Evolutionary conservation across 2,888 invertebrate species (phyloP).

Genomic region (Aphelenchoides bicaudatus): DNA sequence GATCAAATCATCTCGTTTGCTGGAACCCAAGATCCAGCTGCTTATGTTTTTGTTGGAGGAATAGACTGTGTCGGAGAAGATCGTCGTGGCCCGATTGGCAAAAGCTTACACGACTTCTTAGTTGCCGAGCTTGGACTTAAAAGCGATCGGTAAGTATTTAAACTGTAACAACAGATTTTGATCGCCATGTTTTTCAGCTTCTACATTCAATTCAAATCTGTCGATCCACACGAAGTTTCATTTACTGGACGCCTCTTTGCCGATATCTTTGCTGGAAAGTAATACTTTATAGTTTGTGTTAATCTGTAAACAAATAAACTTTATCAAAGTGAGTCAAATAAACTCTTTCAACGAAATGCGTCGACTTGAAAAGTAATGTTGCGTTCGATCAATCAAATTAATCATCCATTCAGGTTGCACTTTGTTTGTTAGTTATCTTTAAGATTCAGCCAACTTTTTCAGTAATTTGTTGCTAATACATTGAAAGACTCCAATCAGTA

Average conservation of each 20-base stretch:
- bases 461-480: too few species aligned
- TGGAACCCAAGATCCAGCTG: conserved; percentile 7
- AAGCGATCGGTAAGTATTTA: not conserved
- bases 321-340: too few species aligned
- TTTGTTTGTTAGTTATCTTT: too few species aligned
- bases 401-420: too few species aligned
- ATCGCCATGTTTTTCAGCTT: conserved; percentile 6
- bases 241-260: not conserved
- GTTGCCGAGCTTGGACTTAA: conserved; percentile 4
- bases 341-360: not conserved
- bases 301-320: conserved; percentile 1
- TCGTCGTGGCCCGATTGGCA: conserved; percentile 3
- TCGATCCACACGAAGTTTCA: not conserved
- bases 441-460: too few species aligned
- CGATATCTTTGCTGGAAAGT: conserved; percentile 9
- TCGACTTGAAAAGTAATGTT: too few species aligned
- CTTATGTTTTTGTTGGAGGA: conserved; percentile 10
- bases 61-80: conserved; percentile 1
- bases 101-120: not conserved
- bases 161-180: not conserved
- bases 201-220: conserved; percentile 5
- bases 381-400: too few species aligned
- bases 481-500: too few species aligned
- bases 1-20: conserved; percentile 14
- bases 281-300: too few species aligned